Evolutionary conservation across 2,113 vertebrate species (phyloP).

Genomic region (Paracanthobrama guichenoti): DNA sequence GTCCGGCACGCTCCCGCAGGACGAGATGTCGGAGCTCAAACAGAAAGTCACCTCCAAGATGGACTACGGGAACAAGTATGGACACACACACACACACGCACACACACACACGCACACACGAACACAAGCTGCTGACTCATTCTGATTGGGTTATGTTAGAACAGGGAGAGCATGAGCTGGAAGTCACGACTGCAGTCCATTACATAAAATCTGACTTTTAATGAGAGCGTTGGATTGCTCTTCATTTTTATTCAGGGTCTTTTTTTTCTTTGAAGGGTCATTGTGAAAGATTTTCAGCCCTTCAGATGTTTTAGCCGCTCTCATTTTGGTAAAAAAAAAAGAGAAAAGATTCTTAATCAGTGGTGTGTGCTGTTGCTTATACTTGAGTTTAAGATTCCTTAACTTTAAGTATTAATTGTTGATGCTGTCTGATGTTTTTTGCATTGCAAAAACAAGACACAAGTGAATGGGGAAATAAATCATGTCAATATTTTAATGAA

Average conservation of each 20-base stretch:
- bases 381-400: not conserved
- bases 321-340: not conserved
- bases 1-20: slow-evolving; percentile 94
- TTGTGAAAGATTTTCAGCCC: not conserved
- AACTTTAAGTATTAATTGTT: not conserved
- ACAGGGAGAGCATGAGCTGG: not conserved
- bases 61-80: slow-evolving; percentile 98
- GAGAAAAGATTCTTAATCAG: not conserved
- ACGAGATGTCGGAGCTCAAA: slow-evolving; percentile 95
- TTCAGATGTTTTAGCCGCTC: not conserved
- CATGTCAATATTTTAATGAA: too few species aligned
- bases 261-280: slow-evolving; percentile 16
- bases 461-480: too few species aligned
- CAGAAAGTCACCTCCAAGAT: slow-evolving; percentile 98
- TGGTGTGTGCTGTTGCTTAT: not conserved
- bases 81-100: too few species aligned
- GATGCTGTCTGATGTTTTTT: not conserved
- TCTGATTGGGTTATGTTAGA: not conserved
- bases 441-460: not conserved
- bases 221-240: not conserved
- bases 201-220: slow-evolving; percentile 16
- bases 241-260: not conserved
- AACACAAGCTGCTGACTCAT: slow-evolving; percentile 9
- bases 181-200: slow-evolving; percentile 1
- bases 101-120: too few species aligned